Base-by-base conservation (phyloP, 2,113 vertebrate genomes). In the Malaclemys terrapin region DNA sequence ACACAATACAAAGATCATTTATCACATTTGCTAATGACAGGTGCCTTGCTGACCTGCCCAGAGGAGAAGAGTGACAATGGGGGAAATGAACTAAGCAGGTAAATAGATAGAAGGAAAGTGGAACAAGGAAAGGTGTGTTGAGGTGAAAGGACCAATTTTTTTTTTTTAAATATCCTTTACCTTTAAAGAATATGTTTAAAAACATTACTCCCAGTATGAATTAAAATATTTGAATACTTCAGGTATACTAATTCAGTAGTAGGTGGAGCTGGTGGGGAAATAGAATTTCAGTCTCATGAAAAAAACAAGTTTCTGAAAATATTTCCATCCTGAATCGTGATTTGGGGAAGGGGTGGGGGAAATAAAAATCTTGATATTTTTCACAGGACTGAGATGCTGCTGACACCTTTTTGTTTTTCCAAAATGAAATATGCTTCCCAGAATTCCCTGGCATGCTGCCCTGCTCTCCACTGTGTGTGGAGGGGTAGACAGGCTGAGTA, bases 1-100 rank as follows among this genome's bases (percentile, higher is more conserved):
- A 75, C 38, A 75, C 49, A 88, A 82, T 19, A 6, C 59, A 92
- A 94, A 79, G 52, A 80, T 45, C 31, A 95, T 91, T 95, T 95
- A 94, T 52, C 89, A 95, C 53, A 57, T 97, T 82, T 72, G 56
- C 52, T 88, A 45, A 62, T 56, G 85, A 35, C 31, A 35, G 35
- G 13, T 17, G 6, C 31, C 62, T 65, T 65, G 31, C 62, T 65
- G 62, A 65, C 29, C 12, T 88, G 22, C 47, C 87, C 13, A 42
- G 85, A 69, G 53, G 80, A 88, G 3, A 91, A 81, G 52, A 81
- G 50, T 22, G 69, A 45, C 53, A 27, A 79, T 7, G 5, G 6
- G 29, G 31, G 20, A 35, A 17, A 35, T 19, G 31, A 31, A 65
- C 12, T 8, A 35, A 62, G 11, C 29, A 62, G 57, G 57, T 13